These are phyloP conservation scores for Danionella cerebrum DNA, from an alignment of 2,113 vertebrate species.

Conservation along the genomic window DNA sequence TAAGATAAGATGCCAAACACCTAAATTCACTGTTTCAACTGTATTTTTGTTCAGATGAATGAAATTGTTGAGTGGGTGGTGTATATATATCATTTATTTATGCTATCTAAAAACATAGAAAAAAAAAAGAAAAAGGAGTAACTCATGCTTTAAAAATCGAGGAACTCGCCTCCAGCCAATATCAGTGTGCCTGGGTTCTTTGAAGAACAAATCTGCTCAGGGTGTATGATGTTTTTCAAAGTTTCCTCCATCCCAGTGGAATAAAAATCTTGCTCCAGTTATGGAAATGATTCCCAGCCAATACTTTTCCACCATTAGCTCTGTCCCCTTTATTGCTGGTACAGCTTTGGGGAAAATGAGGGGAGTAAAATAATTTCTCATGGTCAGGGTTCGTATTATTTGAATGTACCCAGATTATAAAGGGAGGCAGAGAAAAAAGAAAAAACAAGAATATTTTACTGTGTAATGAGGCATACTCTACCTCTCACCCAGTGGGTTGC, in stretches of 20 bases:
- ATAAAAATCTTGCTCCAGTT: background rate
- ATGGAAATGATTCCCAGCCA: background rate
- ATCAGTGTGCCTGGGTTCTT: conserved; percentile 1
- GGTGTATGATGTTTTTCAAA: background rate
- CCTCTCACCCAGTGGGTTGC: no score
- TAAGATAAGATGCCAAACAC: no score
- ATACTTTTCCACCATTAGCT: background rate
- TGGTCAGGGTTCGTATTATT: background rate
- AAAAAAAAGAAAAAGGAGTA: no score
- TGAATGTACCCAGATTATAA: background rate
- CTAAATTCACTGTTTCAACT: no score
- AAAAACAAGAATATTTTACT: no score
- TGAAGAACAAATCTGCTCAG: background rate
- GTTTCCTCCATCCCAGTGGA: background rate
- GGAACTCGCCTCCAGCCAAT: background rate
- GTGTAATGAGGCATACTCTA: no score
- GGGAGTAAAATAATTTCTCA: background rate
- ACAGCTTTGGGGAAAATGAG: background rate
- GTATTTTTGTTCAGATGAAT: no score
- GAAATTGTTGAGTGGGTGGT: no score
- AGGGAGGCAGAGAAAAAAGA: no score
- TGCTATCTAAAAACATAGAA: no score
- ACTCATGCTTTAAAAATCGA: background rate
- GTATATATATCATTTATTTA: no score
- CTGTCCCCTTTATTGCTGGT: background rate